A percentile compares a stretch with the other conserved stretches of the same genome.
Conservation (phyloP, 2,888 invertebrate genomes). For the Lepidonotus clava region DNA sequence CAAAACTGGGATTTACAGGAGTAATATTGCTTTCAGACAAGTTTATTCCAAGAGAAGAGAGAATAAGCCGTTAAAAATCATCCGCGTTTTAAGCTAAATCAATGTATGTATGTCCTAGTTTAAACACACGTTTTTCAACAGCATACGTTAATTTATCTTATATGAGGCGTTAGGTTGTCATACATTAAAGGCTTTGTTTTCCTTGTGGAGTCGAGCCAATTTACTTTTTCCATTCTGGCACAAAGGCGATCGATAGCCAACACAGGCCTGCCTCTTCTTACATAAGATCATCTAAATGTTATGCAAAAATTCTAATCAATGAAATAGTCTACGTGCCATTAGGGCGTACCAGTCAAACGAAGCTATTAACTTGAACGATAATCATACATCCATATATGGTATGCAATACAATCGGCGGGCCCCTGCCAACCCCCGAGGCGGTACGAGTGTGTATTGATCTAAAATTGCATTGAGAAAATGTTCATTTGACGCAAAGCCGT, state of each 20-base stretch:
- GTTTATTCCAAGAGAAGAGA: too few relatives aligned
- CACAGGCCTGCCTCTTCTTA: background rate
- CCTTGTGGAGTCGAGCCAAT: background rate
- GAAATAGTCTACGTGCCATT: constrained; percentile 44
- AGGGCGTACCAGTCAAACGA: constrained; percentile 33
- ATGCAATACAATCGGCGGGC: background rate
- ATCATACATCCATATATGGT: constrained; percentile 47
- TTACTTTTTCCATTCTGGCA: background rate
- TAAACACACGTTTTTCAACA: too few relatives aligned
- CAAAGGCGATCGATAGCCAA: background rate
- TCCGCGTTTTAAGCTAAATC: too few relatives aligned
- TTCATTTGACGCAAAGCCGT: constrained; percentile 46
- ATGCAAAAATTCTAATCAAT: constrained; percentile 48
- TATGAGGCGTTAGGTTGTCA: too few relatives aligned
- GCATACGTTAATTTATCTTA: too few relatives aligned
- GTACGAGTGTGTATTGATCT: constrained; percentile 28
- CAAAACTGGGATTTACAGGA: too few relatives aligned
- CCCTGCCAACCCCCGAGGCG: background rate
- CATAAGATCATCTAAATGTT: constrained; percentile 31
- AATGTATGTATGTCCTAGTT: too few relatives aligned
- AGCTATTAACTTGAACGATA: constrained; percentile 51
- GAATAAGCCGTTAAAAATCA: too few relatives aligned
- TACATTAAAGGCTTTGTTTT: too few relatives aligned
- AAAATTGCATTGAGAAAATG: constrained; percentile 45
- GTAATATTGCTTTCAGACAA: too few relatives aligned